Evolutionary conservation across 2,797 vertebrate species (phyloP), one percentile per base, ranked within the genome.

Genomic region (Babyrousa celebensis): DNA sequence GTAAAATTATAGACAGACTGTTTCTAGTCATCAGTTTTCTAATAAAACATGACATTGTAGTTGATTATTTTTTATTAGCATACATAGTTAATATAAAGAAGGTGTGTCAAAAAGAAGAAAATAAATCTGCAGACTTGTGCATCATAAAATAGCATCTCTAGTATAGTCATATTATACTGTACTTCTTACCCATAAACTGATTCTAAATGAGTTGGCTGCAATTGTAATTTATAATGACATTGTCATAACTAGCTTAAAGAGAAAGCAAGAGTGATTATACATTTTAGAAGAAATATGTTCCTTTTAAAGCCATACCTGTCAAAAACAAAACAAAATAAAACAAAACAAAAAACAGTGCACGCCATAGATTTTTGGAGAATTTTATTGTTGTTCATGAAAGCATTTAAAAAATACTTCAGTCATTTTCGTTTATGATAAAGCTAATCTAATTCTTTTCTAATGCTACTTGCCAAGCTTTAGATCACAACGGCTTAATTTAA

Each of bases 381-480:
- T 93, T 93, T 93, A 21, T 85, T 96, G 58, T 91, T 79, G 21
- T 86, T 84, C 74, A 60, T 92, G 62, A 91, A 97, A 89, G 67
- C 82, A 71, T 91, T 93, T 94, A 15, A 68, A 94, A 95, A 96
- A 92, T 94, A 86, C 74, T 88, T 92, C 56, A 86, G 93, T 95
- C 83, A 87, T 97, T 97, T 97, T 96, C 77, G n/a, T 71, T 94
- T 95, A 90, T 96, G 95, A 94, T 92, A 97, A 97, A 97, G 74
- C 82, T 95, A 97, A 95, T 95, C 87, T 95, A 56, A 80, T 94
- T 95, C 82, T 91, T 17, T 96, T 96, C 85, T 96, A 92, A 95
- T 96, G 88, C 58, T 93, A 62, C 65, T 98, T 96, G 96, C 96
- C 92, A 96, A 92, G 58, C 79, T 97, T 97, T 88, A 94, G 96